phyloP scores from a whole-genome alignment of 2,888 invertebrate genomes.

The Lycocerus yunnanus region DNA sequence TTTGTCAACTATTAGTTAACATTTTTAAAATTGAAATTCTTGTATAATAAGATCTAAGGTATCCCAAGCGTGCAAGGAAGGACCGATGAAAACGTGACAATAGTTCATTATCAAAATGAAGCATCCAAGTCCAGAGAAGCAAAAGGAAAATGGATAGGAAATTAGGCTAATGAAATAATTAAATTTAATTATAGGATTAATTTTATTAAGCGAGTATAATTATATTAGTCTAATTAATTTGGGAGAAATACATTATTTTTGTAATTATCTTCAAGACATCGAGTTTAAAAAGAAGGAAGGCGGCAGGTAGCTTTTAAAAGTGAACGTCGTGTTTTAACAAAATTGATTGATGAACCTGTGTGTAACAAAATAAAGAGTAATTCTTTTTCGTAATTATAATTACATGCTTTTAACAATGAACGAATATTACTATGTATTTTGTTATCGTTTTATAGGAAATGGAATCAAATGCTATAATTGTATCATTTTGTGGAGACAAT shows the following conservation, averaged over 20 bases:
- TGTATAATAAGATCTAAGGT: slow-evolving; percentile 11
- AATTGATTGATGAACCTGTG: slow-evolving; percentile 8
- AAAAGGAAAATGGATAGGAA: slow-evolving; percentile 12
- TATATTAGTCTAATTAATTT: slow-evolving; percentile 27
- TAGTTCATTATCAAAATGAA: slow-evolving; percentile 34
- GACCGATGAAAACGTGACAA: slow-evolving; percentile 30
- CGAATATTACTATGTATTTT: slow-evolving; percentile 7
- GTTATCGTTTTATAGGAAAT: slow-evolving; percentile 8
- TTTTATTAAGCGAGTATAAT: slow-evolving; percentile 26
- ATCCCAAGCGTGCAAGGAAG: slow-evolving; percentile 17
- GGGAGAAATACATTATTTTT: slow-evolving; percentile 7
- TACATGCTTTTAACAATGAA: not conserved
- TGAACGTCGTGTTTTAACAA: slow-evolving; percentile 10
- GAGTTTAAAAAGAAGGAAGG: not conserved
- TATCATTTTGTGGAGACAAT: slow-evolving; percentile 22
- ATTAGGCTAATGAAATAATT: slow-evolving; percentile 32
- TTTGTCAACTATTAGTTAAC: not conserved
- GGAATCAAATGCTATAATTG: slow-evolving; percentile 20
- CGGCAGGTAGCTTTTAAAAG: not conserved
- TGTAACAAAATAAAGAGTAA: not conserved
- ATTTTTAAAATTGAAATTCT: slow-evolving; percentile 20
- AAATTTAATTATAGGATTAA: slow-evolving; percentile 31
- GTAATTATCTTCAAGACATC: not conserved
- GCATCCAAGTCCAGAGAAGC: slow-evolving; percentile 4
- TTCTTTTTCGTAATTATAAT: not conserved